Evolutionary conservation across 2,797 vertebrate genomes (phyloP).

Genomic region (Rhinophrynus dorsalis): DNA sequence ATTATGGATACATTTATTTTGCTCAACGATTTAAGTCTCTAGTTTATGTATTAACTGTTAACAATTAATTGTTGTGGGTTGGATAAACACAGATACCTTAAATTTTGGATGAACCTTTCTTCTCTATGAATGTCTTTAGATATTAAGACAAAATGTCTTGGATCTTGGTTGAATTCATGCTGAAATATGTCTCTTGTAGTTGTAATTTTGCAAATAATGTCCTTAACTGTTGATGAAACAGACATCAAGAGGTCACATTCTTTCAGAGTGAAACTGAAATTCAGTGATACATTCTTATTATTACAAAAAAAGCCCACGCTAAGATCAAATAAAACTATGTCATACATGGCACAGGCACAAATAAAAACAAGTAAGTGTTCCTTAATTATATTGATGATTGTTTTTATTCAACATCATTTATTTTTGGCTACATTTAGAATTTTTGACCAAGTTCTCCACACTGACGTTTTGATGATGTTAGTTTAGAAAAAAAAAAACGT

Average conservation of each 20-base stretch:
- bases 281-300: not conserved
- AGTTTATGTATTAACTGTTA: not conserved
- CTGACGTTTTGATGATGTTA: too few relatives aligned
- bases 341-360: not conserved
- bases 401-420: too few relatives aligned
- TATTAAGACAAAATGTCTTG: slow-evolving; percentile 4
- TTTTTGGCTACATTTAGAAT: too few relatives aligned
- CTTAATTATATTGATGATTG: too few relatives aligned
- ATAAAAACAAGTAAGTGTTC: not conserved
- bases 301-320: too few relatives aligned
- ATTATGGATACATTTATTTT: too few relatives aligned
- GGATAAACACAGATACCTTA: slow-evolving; percentile 11
- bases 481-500: too few relatives aligned
- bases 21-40: not conserved
- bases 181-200: not conserved
- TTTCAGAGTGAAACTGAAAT: slow-evolving; percentile 1
- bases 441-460: too few relatives aligned
- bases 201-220: not conserved
- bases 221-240: not conserved
- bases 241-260: not conserved
- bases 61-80: not conserved
- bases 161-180: not conserved
- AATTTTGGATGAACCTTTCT: slow-evolving; percentile 26
- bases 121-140: not conserved
- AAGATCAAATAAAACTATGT: too few relatives aligned